Evolutionary conservation across 2,113 vertebrate genomes (phyloP), one percentile per base, ranked within the genome.

Genomic region (Psephotus haematonotus): DNA sequence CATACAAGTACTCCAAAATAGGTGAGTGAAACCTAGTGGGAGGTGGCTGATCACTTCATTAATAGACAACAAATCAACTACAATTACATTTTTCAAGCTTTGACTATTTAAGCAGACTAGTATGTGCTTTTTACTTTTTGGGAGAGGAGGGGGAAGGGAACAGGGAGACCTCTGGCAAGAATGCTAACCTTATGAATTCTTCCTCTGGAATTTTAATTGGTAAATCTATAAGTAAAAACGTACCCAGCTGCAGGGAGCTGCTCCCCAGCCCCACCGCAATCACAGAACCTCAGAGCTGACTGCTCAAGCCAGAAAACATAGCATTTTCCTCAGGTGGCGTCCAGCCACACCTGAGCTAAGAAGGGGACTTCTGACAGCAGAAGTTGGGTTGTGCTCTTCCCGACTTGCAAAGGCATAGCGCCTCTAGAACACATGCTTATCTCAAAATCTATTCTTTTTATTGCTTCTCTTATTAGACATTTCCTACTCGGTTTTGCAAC

Each of bases 401-500:
- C n/a, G 0, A 90, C 80, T n/a, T 75, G 71, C 6, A 31, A 33
- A 69, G 47, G 84, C 84, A 80, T 13, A 69, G 28, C 79, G 47
- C 93, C 82, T 75, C 92, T 95, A 82, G 88, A 70, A 97, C 82
- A 57, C 79, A 84, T 3, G 46, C 87, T 97, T 97, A 97, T 94
- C 92, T 95, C 82, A 9, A 74, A 81, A 86, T 91, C 94, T 96
- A 79, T 74, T 93, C 39, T 87, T 96, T 96, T 96, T 95, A 95
- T 95, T 97, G 70, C 94, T 97, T 87, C 86, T 96, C 94, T 96
- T 92, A 97, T 96, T 97, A 97, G 95, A 86, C 44, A 93, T 93
- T 97, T 97, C 96, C 97, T 97, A 94, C 74, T 95, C 46, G 2
- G 84, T 94, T 97, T 79, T 80, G 63, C 29, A 82, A 71, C 81